Base-by-base conservation (phyloP, 2,888 invertebrate species). In the Suillia variegata region DNA sequence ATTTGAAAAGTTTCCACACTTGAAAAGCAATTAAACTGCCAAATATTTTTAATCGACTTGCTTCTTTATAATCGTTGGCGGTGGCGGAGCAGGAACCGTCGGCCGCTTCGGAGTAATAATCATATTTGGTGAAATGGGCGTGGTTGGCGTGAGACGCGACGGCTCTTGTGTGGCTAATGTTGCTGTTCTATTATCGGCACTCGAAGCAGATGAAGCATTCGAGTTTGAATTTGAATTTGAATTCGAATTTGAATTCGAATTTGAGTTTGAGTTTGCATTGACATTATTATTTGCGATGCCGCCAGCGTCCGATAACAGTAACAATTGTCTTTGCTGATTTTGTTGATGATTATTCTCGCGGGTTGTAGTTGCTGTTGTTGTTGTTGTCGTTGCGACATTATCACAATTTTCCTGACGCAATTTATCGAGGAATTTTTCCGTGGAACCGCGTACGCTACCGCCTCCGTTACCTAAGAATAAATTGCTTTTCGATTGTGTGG, bases 31-130 rank as follows among this genome's bases (percentile, higher is more conserved):
- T n/a, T n/a, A n/a, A n/a, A n/a, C n/a, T n/a, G n/a, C 26, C 26
- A 26, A 26, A 10, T 26, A 10, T 26, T 26, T 26, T 26, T 72
- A 78, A 56, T 78, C 79, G 26, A 65, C 55, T 56, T 65, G 70
- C 60, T 78, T 78, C 59, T 78, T 77, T 58, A 68, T 55, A 52
- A 56, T 65, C 61, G 70, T 70, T 17, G 78, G 78, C 20, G 78
- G 78, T 17, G 78, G 78, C 24, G 78, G 78, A 64, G 78, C 78
- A 63, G 78, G 78, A 64, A 78, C 79, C 53, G 78, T 78, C 55
- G 79, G 79, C 65, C 78, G 68, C 63, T 78, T 78, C 33, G 79
- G 77, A 64, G 75, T 76, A 49, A 77, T 67, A 65, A 75, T 70
- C 64, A 75, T 74, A 61, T 70, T 74, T 24, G 78, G 78, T 42